phyloP scores from a whole-genome alignment of 2,113 vertebrate species.

The Cisticola juncidis region DNA sequence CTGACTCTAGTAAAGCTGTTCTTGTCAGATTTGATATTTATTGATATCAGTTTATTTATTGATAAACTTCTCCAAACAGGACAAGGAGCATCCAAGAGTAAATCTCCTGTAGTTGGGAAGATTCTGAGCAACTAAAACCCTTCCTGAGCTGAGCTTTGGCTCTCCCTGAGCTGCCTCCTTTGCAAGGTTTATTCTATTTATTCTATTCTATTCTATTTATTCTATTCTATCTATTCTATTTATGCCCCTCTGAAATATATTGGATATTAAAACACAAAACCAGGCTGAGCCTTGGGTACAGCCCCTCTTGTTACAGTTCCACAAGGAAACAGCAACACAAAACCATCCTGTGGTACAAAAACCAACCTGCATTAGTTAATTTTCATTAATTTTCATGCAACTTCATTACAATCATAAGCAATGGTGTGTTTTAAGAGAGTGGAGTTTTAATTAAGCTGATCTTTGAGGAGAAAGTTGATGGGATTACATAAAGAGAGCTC shows the following conservation, averaged over 20 bases:
- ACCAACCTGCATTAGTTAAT: not conserved
- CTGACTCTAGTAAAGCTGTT: not conserved
- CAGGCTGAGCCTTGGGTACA: constrained; percentile 32
- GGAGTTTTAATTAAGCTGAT: constrained; percentile 61
- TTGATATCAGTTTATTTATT: not conserved
- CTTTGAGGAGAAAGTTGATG: constrained; percentile 39
- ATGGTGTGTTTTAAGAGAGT: constrained; percentile 19
- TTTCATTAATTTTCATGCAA: not conserved
- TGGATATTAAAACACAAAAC: not conserved
- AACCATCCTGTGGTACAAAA: not conserved
- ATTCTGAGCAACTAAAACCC: not conserved
- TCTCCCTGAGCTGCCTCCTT: not conserved
- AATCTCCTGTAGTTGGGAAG: not conserved
- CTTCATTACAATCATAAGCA: not conserved
- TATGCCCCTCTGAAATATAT: not conserved
- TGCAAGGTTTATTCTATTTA: constrained; percentile 16
- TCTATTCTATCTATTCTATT: no score
- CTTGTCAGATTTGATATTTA: not conserved
- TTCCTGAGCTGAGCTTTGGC: not conserved
- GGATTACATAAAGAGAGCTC: not conserved
- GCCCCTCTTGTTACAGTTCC: not conserved
- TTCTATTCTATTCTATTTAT: no score
- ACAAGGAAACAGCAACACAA: not conserved
- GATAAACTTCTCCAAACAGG: not conserved
- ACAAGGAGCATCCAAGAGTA: not conserved